Evolutionary conservation across 1,140 invertebrate genomes (phyloP).

Genomic region (Epicauta chinensis): DNA sequence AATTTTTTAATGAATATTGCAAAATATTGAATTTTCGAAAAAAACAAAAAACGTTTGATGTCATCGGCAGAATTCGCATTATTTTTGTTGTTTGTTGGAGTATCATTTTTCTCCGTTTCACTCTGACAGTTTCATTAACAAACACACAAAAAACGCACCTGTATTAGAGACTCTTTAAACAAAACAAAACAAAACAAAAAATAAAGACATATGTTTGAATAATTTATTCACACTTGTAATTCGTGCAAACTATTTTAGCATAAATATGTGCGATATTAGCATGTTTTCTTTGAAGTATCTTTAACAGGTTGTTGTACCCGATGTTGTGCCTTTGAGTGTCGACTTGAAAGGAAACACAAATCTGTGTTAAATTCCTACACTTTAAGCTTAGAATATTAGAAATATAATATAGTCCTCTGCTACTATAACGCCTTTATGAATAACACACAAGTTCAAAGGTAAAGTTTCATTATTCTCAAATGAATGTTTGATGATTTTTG

Average conservation of each 20-base stretch:
- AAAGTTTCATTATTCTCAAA: not conserved
- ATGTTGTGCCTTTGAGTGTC: slow-evolving; percentile 18
- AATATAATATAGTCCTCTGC: slow-evolving; percentile 2
- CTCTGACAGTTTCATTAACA: no score
- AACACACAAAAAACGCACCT: no score
- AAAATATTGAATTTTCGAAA: no score
- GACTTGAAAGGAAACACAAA: slow-evolving; percentile 22
- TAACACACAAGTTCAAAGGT: slow-evolving; percentile 7
- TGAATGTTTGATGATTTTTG: no score
- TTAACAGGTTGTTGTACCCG: slow-evolving; percentile 14
- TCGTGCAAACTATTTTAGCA: slow-evolving; percentile 3
- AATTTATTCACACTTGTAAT: not conserved
- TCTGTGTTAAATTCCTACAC: slow-evolving; percentile 23
- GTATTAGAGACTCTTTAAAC: no score
- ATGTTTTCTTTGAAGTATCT: slow-evolving; percentile 17
- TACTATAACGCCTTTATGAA: slow-evolving; percentile 17
- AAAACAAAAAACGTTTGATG: no score
- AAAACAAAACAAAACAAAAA: no score
- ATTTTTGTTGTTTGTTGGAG: no score
- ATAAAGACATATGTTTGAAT: no score
- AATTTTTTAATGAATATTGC: no score
- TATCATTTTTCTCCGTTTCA: no score
- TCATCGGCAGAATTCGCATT: no score
- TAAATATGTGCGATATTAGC: not conserved
- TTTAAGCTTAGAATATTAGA: slow-evolving; percentile 18